Evolutionary conservation across 2,113 vertebrate species (phyloP).

Genomic region (Syngnathus typhle): DNA sequence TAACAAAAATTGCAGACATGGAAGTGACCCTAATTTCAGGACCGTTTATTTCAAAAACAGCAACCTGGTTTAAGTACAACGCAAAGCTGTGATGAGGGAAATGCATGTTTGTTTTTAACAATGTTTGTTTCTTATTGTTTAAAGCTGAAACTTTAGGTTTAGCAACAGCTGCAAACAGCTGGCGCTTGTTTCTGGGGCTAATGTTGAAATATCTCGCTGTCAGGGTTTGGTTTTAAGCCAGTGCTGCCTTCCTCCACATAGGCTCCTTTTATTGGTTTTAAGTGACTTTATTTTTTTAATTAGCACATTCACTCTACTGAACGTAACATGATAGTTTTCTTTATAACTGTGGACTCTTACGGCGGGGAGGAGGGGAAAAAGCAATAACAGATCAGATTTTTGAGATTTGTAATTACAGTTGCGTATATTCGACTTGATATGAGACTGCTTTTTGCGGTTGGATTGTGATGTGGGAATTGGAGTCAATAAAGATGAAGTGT

Average conservation of each 20-base stretch:
- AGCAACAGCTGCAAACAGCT: not conserved
- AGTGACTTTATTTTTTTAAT: conserved; percentile 6
- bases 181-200: not conserved
- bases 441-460: conserved; percentile 13
- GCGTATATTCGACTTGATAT: not conserved
- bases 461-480: conserved; percentile 4
- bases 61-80: conserved; percentile 12
- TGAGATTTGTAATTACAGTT: conserved; percentile 23
- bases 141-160: not conserved
- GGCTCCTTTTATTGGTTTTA: conserved; percentile 19
- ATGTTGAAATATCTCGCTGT: conserved; percentile 6
- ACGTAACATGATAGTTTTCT: conserved; percentile 29
- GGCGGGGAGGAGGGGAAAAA: conserved; percentile 6
- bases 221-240: conserved; percentile 29
- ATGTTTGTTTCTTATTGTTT: not conserved
- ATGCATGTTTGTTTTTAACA: not conserved
- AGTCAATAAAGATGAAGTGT: conserved; percentile 1
- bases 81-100: conserved; percentile 37
- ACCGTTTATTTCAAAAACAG: conserved; percentile 12
- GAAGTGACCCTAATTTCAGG: conserved; percentile 1
- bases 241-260: conserved; percentile 39
- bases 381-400: conserved; percentile 55
- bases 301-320: conserved; percentile 34
- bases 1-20: not conserved
- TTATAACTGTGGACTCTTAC: not conserved